Evolutionary conservation across 2,888 invertebrate genomes (phyloP), one percentile per base, ranked within the genome.

Genomic region (Rambutsinella grinnellia): DNA sequence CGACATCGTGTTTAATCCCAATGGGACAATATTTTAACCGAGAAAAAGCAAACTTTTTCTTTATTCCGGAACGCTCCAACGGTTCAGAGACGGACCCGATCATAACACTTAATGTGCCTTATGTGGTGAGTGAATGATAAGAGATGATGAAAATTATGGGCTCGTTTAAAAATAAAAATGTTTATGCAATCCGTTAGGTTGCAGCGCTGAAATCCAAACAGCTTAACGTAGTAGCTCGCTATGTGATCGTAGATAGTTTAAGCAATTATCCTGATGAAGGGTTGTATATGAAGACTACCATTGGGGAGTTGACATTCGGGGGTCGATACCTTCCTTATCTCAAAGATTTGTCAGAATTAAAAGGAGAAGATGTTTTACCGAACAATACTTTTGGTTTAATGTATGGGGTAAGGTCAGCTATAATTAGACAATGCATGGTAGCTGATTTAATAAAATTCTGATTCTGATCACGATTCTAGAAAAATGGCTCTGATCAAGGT

Each of bases 11-110:
- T 94, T 95, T 84, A 89, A 92, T 68, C 91, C 91, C 13, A 91
- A 92, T 54, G 95, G 95, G 84, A 92, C 92, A 0, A 89, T 94
- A 2, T 90, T 90, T 0, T 95, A 92, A n/a, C 85, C 91, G 90
- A 82, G 90, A 91, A 85, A 88, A 90, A 61, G 91, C 92, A 80
- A 90, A 89, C 0, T 95, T 92, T 85, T 87, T 89, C 70, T 94
- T 93, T 86, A 90, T 91, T 76, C 88, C 89, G 6, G 89, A 91
- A 44, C 87, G 90, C 5, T 91, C 90, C 8, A 90, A 90, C 0
- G 89, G 90, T 0, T 91, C 91, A 0, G 93, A 93, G 0, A 90
- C 94, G 53, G 94, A 94, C 86, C 86, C 90, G 0, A 85, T 95
- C 0, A 89, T 90, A 0, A 87, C 93, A 56, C 91, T 94, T 0